Conservation (phyloP, 92 coral and sea anemone genomes). For the Galaxea fascicularis region DNA sequence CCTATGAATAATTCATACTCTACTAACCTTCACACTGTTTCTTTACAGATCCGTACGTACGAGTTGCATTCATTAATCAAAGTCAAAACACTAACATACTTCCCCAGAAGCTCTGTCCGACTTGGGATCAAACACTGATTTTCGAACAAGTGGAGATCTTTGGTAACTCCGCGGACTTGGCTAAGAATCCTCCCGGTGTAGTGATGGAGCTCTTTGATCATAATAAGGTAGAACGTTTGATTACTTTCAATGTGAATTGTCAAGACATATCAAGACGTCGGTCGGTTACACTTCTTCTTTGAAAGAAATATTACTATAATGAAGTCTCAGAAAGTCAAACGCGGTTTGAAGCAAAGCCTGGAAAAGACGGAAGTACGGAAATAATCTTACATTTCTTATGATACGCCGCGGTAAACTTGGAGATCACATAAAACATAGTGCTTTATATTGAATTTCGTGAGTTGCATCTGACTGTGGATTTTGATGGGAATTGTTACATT, state of each 20-base stretch:
- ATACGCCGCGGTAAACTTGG: too few species aligned
- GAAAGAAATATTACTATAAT: too few species aligned
- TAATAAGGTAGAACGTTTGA: slow-evolving; percentile 55
- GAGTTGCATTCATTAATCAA: slow-evolving; percentile 75
- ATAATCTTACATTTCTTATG: too few species aligned
- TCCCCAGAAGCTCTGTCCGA: slow-evolving; percentile 78
- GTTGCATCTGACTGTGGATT: too few species aligned
- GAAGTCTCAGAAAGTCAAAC: too few species aligned
- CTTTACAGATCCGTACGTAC: slow-evolving; percentile 84
- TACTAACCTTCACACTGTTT: neutral
- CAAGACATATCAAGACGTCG: neutral
- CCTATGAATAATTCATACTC: too few species aligned
- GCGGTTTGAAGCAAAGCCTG: too few species aligned
- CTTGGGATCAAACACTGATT: slow-evolving; percentile 92
- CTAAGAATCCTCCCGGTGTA: slow-evolving; percentile 78
- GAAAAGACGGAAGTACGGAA: too few species aligned
- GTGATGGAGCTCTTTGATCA: slow-evolving; percentile 87
- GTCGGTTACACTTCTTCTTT: too few species aligned
- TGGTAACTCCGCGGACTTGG: slow-evolving; percentile 63
- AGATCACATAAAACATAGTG: too few species aligned
- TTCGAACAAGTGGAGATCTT: slow-evolving; percentile 76
- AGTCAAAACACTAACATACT: slow-evolving; percentile 77
- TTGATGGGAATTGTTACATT: too few species aligned
- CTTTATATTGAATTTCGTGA: too few species aligned
- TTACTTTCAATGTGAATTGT: neutral